Conservation (phyloP, 2,888 invertebrate genomes). For the Ormyrus labotus region DNA sequence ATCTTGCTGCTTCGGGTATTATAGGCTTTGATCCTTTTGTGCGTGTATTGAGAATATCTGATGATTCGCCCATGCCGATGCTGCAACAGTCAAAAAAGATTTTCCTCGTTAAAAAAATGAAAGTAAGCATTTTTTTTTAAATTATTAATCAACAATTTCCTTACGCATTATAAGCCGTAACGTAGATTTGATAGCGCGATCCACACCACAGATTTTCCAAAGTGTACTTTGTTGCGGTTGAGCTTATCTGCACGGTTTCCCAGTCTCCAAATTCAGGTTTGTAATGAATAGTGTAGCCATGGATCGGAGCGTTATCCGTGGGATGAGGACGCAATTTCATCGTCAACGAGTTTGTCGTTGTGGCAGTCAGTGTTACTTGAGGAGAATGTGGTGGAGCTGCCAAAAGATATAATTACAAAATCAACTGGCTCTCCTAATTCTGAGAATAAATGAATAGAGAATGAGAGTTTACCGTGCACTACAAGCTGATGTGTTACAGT, state of each 20-base stretch:
- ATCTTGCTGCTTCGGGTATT: conserved; percentile 91
- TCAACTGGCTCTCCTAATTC: neutral
- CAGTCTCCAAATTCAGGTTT: conserved; percentile 97
- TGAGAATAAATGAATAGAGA: neutral
- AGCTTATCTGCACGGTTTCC: conserved; percentile 90
- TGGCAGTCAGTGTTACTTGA: conserved; percentile 84
- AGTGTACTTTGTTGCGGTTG: conserved; percentile 88
- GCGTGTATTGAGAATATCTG: conserved; percentile 91
- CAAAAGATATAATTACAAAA: conserved; percentile 22
- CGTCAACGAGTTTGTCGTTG: conserved; percentile 85
- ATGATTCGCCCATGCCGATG: conserved; percentile 94
- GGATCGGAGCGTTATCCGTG: conserved; percentile 90
- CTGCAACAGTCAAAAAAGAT: conserved; percentile 73
- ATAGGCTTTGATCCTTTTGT: conserved; percentile 96
- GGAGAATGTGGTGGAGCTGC: conserved; percentile 86
- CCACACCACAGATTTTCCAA: conserved; percentile 94
- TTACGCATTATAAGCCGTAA: conserved; percentile 94
- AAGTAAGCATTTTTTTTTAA: neutral
- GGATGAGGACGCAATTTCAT: conserved; percentile 85
- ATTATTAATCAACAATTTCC: conserved; percentile 57
- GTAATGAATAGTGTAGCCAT: conserved; percentile 94
- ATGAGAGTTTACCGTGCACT: conserved; percentile 82
- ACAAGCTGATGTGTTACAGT: conserved; percentile 93
- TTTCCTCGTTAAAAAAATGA: no score
- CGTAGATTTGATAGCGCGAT: conserved; percentile 94